Evolutionary conservation across 2,113 vertebrate genomes (phyloP).

Genomic region (Larimichthys crocea): DNA sequence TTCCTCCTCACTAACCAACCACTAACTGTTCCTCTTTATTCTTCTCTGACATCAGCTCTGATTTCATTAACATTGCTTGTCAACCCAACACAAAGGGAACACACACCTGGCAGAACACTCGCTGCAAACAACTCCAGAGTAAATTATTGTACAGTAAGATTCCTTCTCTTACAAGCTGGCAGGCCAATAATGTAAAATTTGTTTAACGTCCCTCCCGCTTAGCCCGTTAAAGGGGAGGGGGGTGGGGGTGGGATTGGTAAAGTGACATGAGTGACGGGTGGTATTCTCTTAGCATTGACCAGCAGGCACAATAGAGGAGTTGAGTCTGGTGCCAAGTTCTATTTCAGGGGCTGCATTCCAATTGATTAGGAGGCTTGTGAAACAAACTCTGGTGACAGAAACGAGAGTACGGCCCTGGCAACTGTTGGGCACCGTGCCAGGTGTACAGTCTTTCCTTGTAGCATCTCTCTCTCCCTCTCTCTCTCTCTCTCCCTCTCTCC

Average conservation of each 20-base stretch:
- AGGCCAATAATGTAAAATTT: conserved; percentile 77
- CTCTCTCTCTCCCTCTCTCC: conserved; percentile 34
- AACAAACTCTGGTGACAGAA: conserved; percentile 83
- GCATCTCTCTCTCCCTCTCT: conserved; percentile 52
- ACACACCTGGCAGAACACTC: conserved; percentile 76
- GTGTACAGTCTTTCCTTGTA: conserved; percentile 61
- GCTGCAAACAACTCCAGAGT: conserved; percentile 47
- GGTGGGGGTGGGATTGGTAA: conserved; percentile 59
- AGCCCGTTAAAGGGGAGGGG: conserved; percentile 48
- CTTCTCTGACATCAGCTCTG: conserved; percentile 63
- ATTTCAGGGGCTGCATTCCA: conserved; percentile 82
- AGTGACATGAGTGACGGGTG: conserved; percentile 75
- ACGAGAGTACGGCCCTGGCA: conserved; percentile 71
- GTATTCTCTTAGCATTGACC: conserved; percentile 76
- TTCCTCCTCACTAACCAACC: conserved; percentile 42
- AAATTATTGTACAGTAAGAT: conserved; percentile 66
- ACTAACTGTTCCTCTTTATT: conserved; percentile 67
- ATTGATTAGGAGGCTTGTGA: conserved; percentile 85
- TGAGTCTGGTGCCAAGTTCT: conserved; percentile 78
- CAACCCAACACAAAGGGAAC: conserved; percentile 73
- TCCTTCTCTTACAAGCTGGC: conserved; percentile 61
- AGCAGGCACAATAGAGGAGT: conserved; percentile 78
- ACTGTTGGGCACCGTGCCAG: conserved; percentile 80
- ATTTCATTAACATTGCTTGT: conserved; percentile 82
- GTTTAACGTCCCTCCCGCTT: conserved; percentile 76